These are phyloP conservation scores for Coenonympha glycerion DNA, from an alignment of 2,888 invertebrate species.

Conservation along the genomic window DNA sequence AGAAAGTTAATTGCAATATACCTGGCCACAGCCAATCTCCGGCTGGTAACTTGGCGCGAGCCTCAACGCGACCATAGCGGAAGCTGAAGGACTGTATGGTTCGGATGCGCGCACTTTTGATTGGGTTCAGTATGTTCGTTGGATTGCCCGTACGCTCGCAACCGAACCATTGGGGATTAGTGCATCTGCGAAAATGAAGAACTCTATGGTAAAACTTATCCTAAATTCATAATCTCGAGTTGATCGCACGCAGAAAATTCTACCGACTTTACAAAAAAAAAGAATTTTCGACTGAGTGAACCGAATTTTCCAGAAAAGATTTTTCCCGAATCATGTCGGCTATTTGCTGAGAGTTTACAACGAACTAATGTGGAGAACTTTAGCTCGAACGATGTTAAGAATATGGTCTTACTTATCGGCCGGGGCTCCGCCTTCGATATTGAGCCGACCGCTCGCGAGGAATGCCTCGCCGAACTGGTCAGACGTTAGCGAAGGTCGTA, in stretches of 20 bases:
- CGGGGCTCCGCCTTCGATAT: slow-evolving; percentile 77
- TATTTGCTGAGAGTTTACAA: too few species aligned
- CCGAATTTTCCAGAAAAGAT: too few species aligned
- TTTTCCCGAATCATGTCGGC: too few species aligned
- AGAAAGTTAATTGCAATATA: slow-evolving; percentile 5
- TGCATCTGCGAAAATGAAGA: slow-evolving; percentile 72
- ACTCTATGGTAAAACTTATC: too few species aligned
- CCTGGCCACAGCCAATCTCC: slow-evolving; percentile 78
- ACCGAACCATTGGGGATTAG: slow-evolving; percentile 74
- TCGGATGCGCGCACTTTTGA: slow-evolving; percentile 74
- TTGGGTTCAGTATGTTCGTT: slow-evolving; percentile 67
- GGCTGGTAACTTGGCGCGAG: slow-evolving; percentile 75
- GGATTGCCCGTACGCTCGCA: slow-evolving; percentile 76
- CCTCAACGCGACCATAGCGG: slow-evolving; percentile 72
- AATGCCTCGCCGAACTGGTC: slow-evolving; percentile 74
- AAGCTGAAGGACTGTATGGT: slow-evolving; percentile 72
- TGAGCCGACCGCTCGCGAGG: slow-evolving; percentile 67
- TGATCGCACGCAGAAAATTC: too few species aligned
- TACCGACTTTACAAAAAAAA: too few species aligned
- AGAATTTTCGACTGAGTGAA: too few species aligned
- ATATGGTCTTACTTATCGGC: slow-evolving; percentile 68
- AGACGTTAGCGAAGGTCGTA: slow-evolving; percentile 77
- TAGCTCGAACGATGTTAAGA: too few species aligned
- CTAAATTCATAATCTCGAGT: too few species aligned
- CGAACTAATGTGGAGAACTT: too few species aligned